Base-by-base conservation (phyloP, 1,140 invertebrate genomes). In the Dendroctonus valens region DNA sequence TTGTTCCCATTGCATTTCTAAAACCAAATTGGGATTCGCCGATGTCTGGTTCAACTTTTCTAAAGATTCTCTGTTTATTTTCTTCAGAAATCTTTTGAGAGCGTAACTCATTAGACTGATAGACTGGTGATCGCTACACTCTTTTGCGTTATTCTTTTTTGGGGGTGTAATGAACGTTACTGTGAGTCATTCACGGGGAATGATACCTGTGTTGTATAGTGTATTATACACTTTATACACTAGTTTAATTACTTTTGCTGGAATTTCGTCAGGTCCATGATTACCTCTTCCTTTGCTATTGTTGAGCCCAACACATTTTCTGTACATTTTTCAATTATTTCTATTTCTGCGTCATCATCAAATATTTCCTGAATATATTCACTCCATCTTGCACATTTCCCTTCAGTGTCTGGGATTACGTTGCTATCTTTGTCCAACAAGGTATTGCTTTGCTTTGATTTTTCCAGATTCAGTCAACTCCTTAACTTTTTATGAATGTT, bases 251-350 rank as follows among this genome's bases (percentile, higher is more conserved):
- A 46, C 12, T 46, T 46, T 4, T 46, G 44, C 1, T 46, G 44
- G 4, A 46, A 46, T 46, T 46, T 46, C 12, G 44, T 46, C 44
- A 12, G 44, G 44, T 46, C 44, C 12, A 11, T 9, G 44, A 46
- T 46, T 46, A 4, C 44, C 44, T 46, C 44, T 46, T 46, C 44
- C 12, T 46, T 46, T 46, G 44, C 4, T 46, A 46, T 46, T 46
- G 44, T 46, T 46, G 26, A 3, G 3, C 1, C 26, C 26, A 26
- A 4, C 44, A 2, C 1, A 11, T 4, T 46, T 46, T 46, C 1
- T 46, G 44, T 46, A 12, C 4, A 1, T 14, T 46, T 4, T 46
- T 46, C 1, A 2, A 11, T 46, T 46, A 46, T 46, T 46, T 46
- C 44, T 46, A 2, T 1, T 14, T 46, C 4, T 46, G 1, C 4